A percentile compares a stretch with the other conserved stretches of the same genome.
Conservation (phyloP, 2,888 invertebrate genomes). For the Drosophila emarginata region DNA sequence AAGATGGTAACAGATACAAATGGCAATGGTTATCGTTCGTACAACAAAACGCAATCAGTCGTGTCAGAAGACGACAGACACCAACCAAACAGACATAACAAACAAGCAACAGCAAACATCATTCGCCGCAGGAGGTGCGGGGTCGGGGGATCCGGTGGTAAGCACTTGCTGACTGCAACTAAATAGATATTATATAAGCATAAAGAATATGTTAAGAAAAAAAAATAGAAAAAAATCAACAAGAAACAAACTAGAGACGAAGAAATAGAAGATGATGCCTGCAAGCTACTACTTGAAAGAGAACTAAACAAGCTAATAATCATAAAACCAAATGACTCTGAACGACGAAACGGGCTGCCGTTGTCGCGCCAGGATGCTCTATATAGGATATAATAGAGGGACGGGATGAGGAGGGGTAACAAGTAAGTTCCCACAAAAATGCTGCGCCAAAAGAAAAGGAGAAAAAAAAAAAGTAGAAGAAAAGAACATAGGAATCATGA, state of each 20-base stretch:
- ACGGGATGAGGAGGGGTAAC: constrained; percentile 26
- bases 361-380: constrained; percentile 38
- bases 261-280: background rate
- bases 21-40: constrained; percentile 62
- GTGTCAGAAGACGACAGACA: constrained; percentile 47
- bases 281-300: constrained; percentile 46
- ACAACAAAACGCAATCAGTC: constrained; percentile 68
- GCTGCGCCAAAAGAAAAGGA: no score
- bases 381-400: constrained; percentile 21
- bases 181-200: constrained; percentile 76
- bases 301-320: constrained; percentile 81
- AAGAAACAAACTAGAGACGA: constrained; percentile 32
- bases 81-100: constrained; percentile 7
- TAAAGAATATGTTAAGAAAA: constrained; percentile 71
- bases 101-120: constrained; percentile 29
- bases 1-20: constrained; percentile 64
- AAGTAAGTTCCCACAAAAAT: background rate
- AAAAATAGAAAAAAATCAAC: constrained; percentile 29
- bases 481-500: constrained; percentile 55
- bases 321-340: constrained; percentile 81
- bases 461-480: constrained; percentile 13
- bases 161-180: constrained; percentile 68
- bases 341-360: constrained; percentile 64
- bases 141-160: constrained; percentile 11
- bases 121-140: constrained; percentile 16